These are phyloP conservation scores for Liolophura sinensis DNA, from an alignment of 1,140 invertebrate genomes.

Conservation along the genomic window DNA sequence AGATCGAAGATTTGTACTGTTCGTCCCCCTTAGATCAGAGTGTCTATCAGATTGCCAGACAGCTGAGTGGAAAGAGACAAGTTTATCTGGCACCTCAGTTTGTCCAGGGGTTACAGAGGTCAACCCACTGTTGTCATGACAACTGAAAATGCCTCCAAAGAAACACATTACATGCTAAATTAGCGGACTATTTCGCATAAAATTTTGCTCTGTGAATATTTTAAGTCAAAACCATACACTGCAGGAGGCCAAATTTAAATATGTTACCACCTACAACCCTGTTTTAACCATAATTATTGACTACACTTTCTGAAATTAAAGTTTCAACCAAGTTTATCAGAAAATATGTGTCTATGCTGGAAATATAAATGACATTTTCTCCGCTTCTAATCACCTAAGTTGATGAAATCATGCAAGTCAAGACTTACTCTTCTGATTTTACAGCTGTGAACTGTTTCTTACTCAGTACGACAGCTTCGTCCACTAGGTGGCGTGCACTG, in stretches of 20 bases:
- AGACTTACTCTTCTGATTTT: conserved; percentile 64
- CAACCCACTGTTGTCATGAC: no score
- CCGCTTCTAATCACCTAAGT: background rate
- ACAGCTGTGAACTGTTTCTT: conserved; percentile 66
- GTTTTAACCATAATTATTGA: no score
- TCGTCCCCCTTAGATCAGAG: background rate
- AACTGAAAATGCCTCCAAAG: no score
- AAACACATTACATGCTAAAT: no score
- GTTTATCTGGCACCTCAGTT: background rate
- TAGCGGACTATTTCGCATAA: no score
- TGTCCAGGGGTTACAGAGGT: background rate
- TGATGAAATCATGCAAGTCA: background rate
- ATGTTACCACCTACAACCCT: no score
- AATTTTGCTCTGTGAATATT: no score
- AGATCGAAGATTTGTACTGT: no score
- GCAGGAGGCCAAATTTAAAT: no score
- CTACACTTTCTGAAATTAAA: no score
- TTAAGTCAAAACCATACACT: no score
- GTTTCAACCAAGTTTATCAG: conserved; percentile 1
- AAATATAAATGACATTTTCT: conserved; percentile 9
- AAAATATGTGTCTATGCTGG: conserved; percentile 4
- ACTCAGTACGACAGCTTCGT: conserved; percentile 76
- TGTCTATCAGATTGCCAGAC: conserved; percentile 1
- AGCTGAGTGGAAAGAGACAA: background rate
- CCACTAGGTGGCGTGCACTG: conserved; percentile 72